Conservation (phyloP, 2,888 invertebrate genomes). For the Piscicola geometra region DNA sequence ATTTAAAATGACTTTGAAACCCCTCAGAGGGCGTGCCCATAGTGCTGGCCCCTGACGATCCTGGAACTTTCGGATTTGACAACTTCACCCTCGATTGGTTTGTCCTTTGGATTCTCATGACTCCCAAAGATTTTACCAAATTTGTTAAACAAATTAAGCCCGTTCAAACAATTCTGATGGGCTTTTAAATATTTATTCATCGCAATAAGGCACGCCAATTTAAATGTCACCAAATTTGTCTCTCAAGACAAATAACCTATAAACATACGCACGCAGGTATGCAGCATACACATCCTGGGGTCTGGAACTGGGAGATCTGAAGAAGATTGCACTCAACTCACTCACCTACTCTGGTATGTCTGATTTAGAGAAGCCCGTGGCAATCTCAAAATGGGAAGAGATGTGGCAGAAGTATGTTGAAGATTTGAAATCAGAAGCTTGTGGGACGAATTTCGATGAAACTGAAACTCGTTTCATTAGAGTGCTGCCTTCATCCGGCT, state of each 20-base stretch:
- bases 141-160: not conserved
- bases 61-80: constrained; percentile 46
- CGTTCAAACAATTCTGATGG: not conserved
- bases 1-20: too few relatives aligned
- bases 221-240: too few relatives aligned
- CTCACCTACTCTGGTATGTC: constrained; percentile 43
- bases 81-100: constrained; percentile 45
- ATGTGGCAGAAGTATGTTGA: constrained; percentile 42
- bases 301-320: constrained; percentile 44
- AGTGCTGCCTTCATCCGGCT: not conserved
- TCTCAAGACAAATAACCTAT: too few relatives aligned
- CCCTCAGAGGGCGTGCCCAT: constrained; percentile 41
- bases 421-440: constrained; percentile 35
- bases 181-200: not conserved
- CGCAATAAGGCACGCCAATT: too few relatives aligned
- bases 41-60: constrained; percentile 45
- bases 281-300: constrained; percentile 45
- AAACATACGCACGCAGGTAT: constrained; percentile 34
- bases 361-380: constrained; percentile 36
- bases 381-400: constrained; percentile 42
- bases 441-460: not conserved
- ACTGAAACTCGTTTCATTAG: constrained; percentile 14
- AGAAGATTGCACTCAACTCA: constrained; percentile 43
- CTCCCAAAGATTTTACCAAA: not conserved
- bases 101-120: not conserved